phyloP scores from a whole-genome alignment of 2,797 vertebrate species.

The Capromys pilorides region DNA sequence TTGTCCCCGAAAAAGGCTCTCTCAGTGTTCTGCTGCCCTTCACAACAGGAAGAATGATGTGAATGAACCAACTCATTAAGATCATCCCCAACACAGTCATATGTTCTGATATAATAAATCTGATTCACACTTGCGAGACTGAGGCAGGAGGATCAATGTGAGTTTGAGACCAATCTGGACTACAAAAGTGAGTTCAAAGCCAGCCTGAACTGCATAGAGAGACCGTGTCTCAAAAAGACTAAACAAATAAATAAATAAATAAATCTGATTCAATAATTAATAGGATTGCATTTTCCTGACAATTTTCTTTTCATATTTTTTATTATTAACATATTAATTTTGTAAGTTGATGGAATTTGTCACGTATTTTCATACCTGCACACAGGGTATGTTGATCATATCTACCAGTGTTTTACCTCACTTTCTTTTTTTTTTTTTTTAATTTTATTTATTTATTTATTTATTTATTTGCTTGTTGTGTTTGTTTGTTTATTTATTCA shows the following conservation, averaged over 20 bases:
- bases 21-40: background rate
- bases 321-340: background rate
- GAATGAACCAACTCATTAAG: background rate
- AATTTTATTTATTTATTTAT: no score
- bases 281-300: background rate
- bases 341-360: background rate
- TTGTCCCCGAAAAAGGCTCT: background rate
- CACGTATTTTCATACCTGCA: background rate
- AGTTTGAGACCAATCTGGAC: no score
- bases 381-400: background rate
- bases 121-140: background rate
- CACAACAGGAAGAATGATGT: background rate
- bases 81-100: background rate
- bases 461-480: no score
- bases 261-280: background rate
- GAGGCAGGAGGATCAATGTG: no score
- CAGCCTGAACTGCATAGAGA: no score
- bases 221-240: no score
- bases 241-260: no score
- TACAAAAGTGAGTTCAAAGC: no score
- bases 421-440: no score
- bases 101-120: background rate
- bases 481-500: no score
- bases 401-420: no score
- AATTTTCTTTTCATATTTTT: background rate